A percentile compares a stretch with the other conserved stretches of the same genome.
Evolutionary conservation across 2,797 vertebrate genomes (phyloP).

Genomic region (Babyrousa celebensis): DNA sequence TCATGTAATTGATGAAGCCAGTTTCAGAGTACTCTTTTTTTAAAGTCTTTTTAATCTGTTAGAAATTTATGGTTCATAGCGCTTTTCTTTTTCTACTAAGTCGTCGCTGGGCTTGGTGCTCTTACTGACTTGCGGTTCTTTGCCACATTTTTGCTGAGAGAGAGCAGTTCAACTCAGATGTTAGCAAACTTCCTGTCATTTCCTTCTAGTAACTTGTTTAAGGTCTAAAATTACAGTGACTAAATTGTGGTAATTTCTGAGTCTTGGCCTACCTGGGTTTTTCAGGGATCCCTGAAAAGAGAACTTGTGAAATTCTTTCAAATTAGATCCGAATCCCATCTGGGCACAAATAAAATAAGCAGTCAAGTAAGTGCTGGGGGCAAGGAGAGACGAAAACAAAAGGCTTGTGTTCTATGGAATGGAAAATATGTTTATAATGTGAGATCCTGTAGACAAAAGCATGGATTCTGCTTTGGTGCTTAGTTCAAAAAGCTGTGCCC

Average conservation of each 20-base stretch:
- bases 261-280: slow-evolving; percentile 14
- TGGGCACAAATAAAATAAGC: neutral
- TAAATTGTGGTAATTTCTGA: slow-evolving; percentile 3
- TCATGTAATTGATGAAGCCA: neutral
- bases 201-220: neutral
- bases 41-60: neutral
- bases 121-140: neutral
- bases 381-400: slow-evolving; percentile 28
- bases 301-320: slow-evolving; percentile 42
- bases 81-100: neutral
- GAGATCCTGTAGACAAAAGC: slow-evolving; percentile 28
- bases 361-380: neutral
- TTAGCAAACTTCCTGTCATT: neutral
- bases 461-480: slow-evolving; percentile 4
- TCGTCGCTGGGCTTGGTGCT: neutral
- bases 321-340: neutral
- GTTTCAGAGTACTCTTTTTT: neutral
- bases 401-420: slow-evolving; percentile 35
- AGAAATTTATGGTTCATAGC: neutral
- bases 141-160: neutral
- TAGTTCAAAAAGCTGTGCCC: neutral
- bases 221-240: neutral
- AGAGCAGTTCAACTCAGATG: slow-evolving; percentile 14
- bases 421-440: neutral
- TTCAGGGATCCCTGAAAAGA: slow-evolving; percentile 25